These are phyloP conservation scores for Rotaria socialis DNA, from an alignment of 2,888 invertebrate species.

Conservation along the genomic window DNA sequence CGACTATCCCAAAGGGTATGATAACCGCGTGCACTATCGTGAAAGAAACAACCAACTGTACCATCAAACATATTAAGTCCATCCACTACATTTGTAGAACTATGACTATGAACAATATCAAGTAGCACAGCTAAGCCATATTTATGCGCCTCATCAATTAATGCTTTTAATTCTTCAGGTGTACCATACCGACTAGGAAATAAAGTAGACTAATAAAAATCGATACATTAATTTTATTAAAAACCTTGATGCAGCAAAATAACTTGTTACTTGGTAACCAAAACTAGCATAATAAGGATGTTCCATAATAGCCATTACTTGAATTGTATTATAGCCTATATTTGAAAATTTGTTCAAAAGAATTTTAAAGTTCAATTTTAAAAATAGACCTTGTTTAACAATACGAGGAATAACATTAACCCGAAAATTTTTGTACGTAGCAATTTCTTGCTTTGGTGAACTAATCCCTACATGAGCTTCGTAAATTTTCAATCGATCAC, in stretches of 20 bases:
- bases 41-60: slow-evolving; percentile 85
- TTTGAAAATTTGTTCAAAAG: no score
- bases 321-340: slow-evolving; percentile 81
- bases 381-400: slow-evolving; percentile 69
- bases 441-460: slow-evolving; percentile 79
- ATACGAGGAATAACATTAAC: slow-evolving; percentile 84
- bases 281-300: slow-evolving; percentile 99
- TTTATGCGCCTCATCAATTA: slow-evolving; percentile 86
- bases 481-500: slow-evolving; percentile 82
- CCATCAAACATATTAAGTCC: slow-evolving; percentile 96
- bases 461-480: slow-evolving; percentile 97
- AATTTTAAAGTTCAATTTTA: no score
- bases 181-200: slow-evolving; percentile 80
- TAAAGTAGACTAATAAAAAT: slow-evolving; percentile 47
- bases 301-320: slow-evolving; percentile 99
- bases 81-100: slow-evolving; percentile 91
- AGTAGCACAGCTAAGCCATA: slow-evolving; percentile 81
- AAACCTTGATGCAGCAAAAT: slow-evolving; percentile 82
- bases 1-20: slow-evolving; percentile 94
- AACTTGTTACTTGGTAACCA: slow-evolving; percentile 87
- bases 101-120: slow-evolving; percentile 97
- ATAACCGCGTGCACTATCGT: slow-evolving; percentile 78
- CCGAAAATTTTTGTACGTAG: slow-evolving; percentile 84
- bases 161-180: slow-evolving; percentile 85
- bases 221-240: background rate